phyloP scores from a whole-genome alignment of 2,888 invertebrate species.

The Pseudococcus viburni region DNA sequence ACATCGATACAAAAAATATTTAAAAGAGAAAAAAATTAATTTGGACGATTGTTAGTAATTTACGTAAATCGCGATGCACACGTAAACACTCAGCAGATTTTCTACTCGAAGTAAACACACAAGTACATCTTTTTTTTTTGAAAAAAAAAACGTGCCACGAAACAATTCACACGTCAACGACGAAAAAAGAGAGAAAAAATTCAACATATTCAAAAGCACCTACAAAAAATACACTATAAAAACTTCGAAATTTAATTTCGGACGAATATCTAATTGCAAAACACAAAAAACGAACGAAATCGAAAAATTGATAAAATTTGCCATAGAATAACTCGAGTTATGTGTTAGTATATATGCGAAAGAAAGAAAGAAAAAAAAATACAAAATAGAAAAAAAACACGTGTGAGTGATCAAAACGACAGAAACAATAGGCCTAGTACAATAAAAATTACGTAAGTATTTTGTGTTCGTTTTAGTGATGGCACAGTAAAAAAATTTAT shows the following conservation, averaged over 20 bases:
- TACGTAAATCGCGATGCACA: conserved; percentile 39
- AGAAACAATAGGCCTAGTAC: conserved; percentile 63
- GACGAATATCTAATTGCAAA: neutral
- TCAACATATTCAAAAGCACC: conserved; percentile 49
- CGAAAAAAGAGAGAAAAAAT: neutral
- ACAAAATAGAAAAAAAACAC: conserved; percentile 67
- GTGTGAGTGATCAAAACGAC: conserved; percentile 67
- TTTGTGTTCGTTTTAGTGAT: conserved; percentile 63
- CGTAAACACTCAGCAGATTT: neutral
- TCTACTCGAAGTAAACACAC: conserved; percentile 10
- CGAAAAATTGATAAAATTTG: neutral
- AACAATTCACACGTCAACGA: conserved; percentile 18
- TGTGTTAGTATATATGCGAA: conserved; percentile 66
- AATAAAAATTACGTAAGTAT: conserved; percentile 62
- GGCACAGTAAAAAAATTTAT: conserved; percentile 54
- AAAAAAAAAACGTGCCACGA: conserved; percentile 1
- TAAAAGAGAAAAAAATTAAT: conserved; percentile 51
- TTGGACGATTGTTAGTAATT: conserved; percentile 57
- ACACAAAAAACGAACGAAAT: conserved; percentile 56
- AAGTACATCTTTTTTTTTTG: neutral
- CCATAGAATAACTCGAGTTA: conserved; percentile 65
- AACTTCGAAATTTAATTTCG: neutral
- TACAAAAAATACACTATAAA: conserved; percentile 43
- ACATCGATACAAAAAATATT: conserved; percentile 57
- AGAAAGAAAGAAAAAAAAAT: conserved; percentile 65